These are phyloP conservation scores for Folsomia candida DNA, from an alignment of 2,888 invertebrate species.

Conservation along the genomic window DNA sequence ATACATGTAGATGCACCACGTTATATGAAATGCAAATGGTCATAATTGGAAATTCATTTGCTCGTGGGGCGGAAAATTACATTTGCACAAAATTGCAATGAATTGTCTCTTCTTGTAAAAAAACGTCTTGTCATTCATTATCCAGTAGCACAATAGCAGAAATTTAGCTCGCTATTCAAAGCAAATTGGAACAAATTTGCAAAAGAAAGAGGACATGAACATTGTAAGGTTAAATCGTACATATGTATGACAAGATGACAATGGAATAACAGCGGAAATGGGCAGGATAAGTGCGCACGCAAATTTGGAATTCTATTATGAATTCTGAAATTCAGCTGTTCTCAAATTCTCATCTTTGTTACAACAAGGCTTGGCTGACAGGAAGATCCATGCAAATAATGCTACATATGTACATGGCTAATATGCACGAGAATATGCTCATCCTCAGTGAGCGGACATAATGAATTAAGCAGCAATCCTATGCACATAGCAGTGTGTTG, in stretches of 20 bases:
- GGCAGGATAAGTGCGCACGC: neutral
- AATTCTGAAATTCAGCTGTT: neutral
- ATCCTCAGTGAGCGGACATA: too few relatives aligned
- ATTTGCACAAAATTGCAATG: neutral
- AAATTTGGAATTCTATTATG: neutral
- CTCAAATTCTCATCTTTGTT: neutral
- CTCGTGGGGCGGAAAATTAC: neutral
- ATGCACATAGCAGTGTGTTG: too few relatives aligned
- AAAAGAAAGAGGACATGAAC: neutral
- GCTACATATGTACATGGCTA: too few relatives aligned
- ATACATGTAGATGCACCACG: neutral
- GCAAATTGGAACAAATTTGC: neutral
- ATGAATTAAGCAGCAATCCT: too few relatives aligned
- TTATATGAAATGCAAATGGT: too few relatives aligned
- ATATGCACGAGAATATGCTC: too few relatives aligned
- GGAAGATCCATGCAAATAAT: too few relatives aligned
- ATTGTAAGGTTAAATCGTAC: too few relatives aligned
- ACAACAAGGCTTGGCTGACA: too few relatives aligned
- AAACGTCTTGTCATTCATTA: too few relatives aligned
- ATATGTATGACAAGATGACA: too few relatives aligned
- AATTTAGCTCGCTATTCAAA: neutral
- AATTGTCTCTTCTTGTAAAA: neutral
- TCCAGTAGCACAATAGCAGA: too few relatives aligned
- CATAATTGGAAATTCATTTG: neutral
- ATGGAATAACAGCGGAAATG: neutral